phyloP scores from a whole-genome alignment of 2,888 invertebrate genomes.

The Stenolophus ochropezus region DNA sequence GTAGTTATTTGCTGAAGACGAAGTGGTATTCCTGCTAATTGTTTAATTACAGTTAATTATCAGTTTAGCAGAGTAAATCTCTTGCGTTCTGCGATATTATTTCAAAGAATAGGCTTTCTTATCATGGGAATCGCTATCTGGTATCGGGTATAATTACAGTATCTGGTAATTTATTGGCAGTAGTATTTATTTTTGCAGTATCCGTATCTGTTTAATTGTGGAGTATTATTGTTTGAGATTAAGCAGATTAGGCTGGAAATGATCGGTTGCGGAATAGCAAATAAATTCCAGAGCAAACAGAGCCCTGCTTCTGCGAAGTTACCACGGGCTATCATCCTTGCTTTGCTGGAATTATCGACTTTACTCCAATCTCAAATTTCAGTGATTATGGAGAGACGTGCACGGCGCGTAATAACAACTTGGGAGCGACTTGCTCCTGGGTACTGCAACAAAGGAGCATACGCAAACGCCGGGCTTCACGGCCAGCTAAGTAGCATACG shows the following conservation, averaged over 20 bases:
- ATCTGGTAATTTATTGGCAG: conserved; percentile 27
- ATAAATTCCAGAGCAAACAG: conserved; percentile 57
- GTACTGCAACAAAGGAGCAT: conserved; percentile 23
- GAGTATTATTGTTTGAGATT: conserved; percentile 43
- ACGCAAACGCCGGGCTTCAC: neutral
- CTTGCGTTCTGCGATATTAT: neutral
- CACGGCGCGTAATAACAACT: conserved; percentile 49
- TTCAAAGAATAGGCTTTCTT: conserved; percentile 1
- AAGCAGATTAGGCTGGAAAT: conserved; percentile 29
- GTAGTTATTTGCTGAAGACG: neutral
- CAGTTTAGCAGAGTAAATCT: neutral
- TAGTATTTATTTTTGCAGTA: conserved; percentile 33
- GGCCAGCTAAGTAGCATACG: neutral
- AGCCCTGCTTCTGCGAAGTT: conserved; percentile 30
- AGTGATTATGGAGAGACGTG: conserved; percentile 54
- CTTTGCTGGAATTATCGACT: conserved; percentile 54
- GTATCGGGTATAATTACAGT: conserved; percentile 29
- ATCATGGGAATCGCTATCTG: neutral
- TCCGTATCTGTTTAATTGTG: conserved; percentile 38
- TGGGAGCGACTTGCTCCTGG: conserved; percentile 28
- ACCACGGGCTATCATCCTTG: conserved; percentile 41
- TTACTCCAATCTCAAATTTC: conserved; percentile 57
- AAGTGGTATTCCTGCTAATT: neutral
- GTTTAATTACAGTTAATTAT: neutral
- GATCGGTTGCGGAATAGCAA: conserved; percentile 43